Percentiles rank a stretch among this genome's conserved stretches.
Evolutionary conservation across 2,797 vertebrate genomes (phyloP).

Genomic region (Sebastolobus altivelis): DNA sequence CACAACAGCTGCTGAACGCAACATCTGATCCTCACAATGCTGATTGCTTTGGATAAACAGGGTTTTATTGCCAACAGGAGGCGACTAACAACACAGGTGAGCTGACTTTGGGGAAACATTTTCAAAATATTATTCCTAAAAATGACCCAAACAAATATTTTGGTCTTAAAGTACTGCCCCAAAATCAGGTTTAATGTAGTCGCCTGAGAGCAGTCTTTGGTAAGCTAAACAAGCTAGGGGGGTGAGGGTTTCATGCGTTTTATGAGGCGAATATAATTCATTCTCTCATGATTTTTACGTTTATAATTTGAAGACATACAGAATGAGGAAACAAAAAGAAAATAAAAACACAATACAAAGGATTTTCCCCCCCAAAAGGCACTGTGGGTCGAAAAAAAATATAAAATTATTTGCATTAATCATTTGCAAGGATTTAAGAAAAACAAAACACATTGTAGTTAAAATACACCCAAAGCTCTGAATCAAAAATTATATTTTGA

Average conservation of each 20-base stretch:
- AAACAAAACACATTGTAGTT: constrained; percentile 30
- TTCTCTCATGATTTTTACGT: constrained; percentile 35
- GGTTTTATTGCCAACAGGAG: constrained; percentile 40
- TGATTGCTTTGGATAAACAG: constrained; percentile 34
- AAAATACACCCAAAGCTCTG: constrained; percentile 53
- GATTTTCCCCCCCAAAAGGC: constrained; percentile 88
- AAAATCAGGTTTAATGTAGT: constrained; percentile 49
- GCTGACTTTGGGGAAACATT: constrained; percentile 45
- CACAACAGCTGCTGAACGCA: constrained; percentile 13
- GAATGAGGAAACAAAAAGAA: constrained; percentile 49
- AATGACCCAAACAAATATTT: constrained; percentile 17
- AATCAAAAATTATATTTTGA: constrained; percentile 39
- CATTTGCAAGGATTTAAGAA: constrained; percentile 57
- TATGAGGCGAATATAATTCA: constrained; percentile 23
- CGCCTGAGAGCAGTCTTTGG: constrained; percentile 93
- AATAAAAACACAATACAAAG: constrained; percentile 66
- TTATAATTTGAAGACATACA: constrained; percentile 65
- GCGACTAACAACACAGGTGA: neutral
- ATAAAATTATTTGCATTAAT: constrained; percentile 68
- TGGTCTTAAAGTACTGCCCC: constrained; percentile 7
- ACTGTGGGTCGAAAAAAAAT: constrained; percentile 86
- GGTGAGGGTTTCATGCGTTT: constrained; percentile 29
- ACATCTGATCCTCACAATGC: constrained; percentile 1
- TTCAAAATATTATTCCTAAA: neutral
- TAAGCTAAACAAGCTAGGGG: constrained; percentile 71